Conservation (phyloP, 2,888 invertebrate species). For the Seira sanloemensis region DNA sequence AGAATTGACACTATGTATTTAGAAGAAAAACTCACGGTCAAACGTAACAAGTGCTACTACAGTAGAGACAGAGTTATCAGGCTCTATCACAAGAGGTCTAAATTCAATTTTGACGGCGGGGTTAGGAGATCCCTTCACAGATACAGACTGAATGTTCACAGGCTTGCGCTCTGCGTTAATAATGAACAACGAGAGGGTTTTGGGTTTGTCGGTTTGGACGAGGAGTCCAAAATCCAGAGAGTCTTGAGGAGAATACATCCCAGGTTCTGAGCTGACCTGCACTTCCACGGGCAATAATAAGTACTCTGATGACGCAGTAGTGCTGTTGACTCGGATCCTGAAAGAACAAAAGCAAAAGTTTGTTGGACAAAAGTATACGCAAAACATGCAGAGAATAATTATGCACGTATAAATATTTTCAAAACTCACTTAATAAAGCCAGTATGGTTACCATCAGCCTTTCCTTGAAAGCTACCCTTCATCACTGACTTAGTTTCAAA, state of each 20-base stretch:
- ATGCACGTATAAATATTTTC: too few relatives aligned
- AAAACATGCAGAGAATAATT: background rate
- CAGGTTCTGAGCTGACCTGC: slow-evolving; percentile 83
- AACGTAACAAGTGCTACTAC: slow-evolving; percentile 83
- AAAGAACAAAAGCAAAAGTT: slow-evolving; percentile 62
- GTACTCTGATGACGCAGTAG: slow-evolving; percentile 78
- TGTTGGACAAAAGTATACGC: background rate
- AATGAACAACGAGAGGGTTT: slow-evolving; percentile 81
- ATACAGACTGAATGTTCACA: slow-evolving; percentile 80
- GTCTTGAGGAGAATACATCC: slow-evolving; percentile 86
- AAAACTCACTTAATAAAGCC: slow-evolving; percentile 87
- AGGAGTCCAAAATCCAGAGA: slow-evolving; percentile 89
- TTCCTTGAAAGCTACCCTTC: slow-evolving; percentile 87
- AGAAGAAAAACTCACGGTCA: slow-evolving; percentile 80
- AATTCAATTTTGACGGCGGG: slow-evolving; percentile 82
- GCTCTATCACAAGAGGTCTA: slow-evolving; percentile 81
- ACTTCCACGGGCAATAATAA: slow-evolving; percentile 90
- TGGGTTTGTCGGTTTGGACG: slow-evolving; percentile 83
- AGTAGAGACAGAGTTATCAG: slow-evolving; percentile 80
- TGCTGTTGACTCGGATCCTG: slow-evolving; percentile 84
- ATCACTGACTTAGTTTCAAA: slow-evolving; percentile 92
- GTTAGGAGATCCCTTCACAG: slow-evolving; percentile 71
- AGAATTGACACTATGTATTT: too few relatives aligned
- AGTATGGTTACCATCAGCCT: slow-evolving; percentile 87
- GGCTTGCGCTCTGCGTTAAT: slow-evolving; percentile 83